phyloP scores from a whole-genome alignment of 2,888 invertebrate genomes.

The Zonitis immaculata region DNA sequence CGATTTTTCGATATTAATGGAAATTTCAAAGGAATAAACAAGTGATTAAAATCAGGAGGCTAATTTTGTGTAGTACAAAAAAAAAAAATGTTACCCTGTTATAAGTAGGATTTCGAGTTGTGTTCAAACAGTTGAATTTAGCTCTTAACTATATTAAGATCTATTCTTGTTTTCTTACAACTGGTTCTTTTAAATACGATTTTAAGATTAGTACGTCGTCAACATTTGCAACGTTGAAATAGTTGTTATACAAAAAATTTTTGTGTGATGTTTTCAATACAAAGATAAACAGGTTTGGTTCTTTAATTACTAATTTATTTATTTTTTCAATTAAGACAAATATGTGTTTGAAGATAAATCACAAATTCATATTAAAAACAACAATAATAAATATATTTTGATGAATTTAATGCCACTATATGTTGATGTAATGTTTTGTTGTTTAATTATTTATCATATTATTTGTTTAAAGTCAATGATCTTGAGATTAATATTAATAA shows the following conservation, averaged over 20 bases:
- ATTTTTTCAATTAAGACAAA: too few relatives aligned
- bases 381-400: too few relatives aligned
- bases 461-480: not conserved
- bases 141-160: conserved; percentile 16
- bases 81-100: too few relatives aligned
- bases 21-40: too few relatives aligned
- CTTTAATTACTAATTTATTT: not conserved
- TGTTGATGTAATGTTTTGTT: not conserved
- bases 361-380: too few relatives aligned
- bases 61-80: too few relatives aligned
- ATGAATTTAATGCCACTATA: not conserved
- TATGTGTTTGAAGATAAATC: too few relatives aligned
- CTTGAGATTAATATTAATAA: not conserved
- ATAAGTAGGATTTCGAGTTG: too few relatives aligned
- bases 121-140: conserved; percentile 19
- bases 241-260: not conserved
- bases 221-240: conserved; percentile 10
- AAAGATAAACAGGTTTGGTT: conserved; percentile 13
- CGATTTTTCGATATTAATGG: too few relatives aligned
- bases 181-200: conserved; percentile 20
- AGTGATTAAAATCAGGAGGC: too few relatives aligned
- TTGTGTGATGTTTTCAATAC: conserved; percentile 17
- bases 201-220: conserved; percentile 15
- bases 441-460: not conserved
- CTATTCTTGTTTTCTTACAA: conserved; percentile 18